These are phyloP conservation scores for Lithophane leautieri DNA, from an alignment of 2,888 invertebrate genomes.

Conservation along the genomic window DNA sequence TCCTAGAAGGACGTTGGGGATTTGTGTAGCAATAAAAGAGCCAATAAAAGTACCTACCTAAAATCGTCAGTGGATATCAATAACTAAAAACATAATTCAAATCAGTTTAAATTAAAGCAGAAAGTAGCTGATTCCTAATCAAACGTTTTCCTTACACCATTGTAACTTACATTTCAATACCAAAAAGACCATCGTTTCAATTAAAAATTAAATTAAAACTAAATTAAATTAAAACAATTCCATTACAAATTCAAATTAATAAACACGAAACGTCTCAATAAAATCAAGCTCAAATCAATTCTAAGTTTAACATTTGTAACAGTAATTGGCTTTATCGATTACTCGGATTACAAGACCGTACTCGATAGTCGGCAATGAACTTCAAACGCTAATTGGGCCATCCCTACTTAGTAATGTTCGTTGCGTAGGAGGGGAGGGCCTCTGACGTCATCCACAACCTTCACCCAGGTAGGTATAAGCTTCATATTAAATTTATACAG, in stretches of 20 bases:
- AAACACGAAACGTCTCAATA: constrained; percentile 28
- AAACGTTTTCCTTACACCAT: background rate
- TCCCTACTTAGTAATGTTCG: constrained; percentile 60
- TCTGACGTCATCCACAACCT: constrained; percentile 74
- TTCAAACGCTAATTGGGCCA: constrained; percentile 65
- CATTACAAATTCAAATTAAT: constrained; percentile 33
- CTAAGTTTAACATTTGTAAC: constrained; percentile 53
- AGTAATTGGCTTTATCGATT: constrained; percentile 60
- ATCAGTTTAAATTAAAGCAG: background rate
- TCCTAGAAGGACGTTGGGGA: background rate
- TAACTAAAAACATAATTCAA: background rate
- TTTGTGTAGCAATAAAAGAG: background rate
- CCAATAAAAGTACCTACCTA: background rate
- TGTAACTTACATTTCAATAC: constrained; percentile 5
- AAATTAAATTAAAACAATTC: constrained; percentile 16
- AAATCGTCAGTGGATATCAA: background rate
- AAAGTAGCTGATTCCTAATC: background rate
- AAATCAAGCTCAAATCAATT: constrained; percentile 47
- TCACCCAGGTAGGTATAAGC: constrained; percentile 63
- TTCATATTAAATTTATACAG: constrained; percentile 70
- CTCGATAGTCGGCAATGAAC: constrained; percentile 61
- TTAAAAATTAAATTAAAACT: constrained; percentile 15
- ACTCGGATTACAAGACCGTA: constrained; percentile 53
- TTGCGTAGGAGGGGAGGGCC: constrained; percentile 57
- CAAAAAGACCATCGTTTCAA: background rate